Base-by-base conservation (phyloP, 2,888 invertebrate species). In the Atherix ibis region DNA sequence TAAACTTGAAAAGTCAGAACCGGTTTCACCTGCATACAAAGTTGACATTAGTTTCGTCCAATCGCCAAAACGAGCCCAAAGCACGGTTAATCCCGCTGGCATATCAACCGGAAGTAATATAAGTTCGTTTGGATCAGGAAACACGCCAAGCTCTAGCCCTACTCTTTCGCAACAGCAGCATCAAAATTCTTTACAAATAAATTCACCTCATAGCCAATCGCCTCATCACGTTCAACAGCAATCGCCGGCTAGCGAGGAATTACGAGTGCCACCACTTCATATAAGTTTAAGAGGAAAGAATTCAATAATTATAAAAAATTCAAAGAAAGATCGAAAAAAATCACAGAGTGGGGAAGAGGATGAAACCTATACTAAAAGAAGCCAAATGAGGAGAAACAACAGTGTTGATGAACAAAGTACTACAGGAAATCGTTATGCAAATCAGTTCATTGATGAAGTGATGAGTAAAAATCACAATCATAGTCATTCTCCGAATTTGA, bases 211-310 rank as follows among this genome's bases (percentile, higher is more conserved):
- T 27, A 37, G 40, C 8, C 27, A 32, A 2, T 30, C 31, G 33
- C n/a, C n/a, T n/a, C n/a, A n/a, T n/a, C n/a, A n/a, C n/a, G n/a
- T n/a, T n/a, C n/a, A n/a, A n/a, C 26, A 16, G n/a, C 35, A 32
- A 31, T 39, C 43, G 4, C 43, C 38, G 12, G 47, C 48, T 5
- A 46, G 51, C 3, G 83, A 81, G 40, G 84, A 84, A 48, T 74
- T 80, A 5, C 67, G 85, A 35, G 89, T 89, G 30, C 88, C 89
- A 6, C 89, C 88, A 2, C 63, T 88, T 40, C 88, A 88, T 55
- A 88, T 89, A 48, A 85, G 85, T 37, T 62, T 89, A 27, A 68
- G 87, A 39, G 84, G 84, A 2, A 70, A 84, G 37, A 85, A 84
- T 54, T 82, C 83, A 1, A 83, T 83, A 26, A 83, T 88, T 31